Percentiles rank a stretch among this genome's conserved stretches.
Evolutionary conservation across 1,140 invertebrate genomes (phyloP).

Genomic region (Lasioglossum albipes): DNA sequence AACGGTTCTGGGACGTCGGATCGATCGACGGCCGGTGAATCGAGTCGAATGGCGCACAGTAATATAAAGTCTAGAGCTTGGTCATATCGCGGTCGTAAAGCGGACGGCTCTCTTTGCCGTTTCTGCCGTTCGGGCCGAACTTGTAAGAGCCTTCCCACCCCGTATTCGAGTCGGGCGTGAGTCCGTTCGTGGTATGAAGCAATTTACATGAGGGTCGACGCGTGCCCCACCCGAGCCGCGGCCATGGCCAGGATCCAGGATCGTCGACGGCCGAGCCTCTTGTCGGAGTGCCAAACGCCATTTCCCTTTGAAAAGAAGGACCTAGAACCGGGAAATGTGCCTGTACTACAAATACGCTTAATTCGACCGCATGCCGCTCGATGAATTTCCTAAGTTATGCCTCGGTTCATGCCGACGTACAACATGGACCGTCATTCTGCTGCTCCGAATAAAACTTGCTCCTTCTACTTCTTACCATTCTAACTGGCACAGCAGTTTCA

Average conservation of each 20-base stretch:
- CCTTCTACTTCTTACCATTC: too few relatives aligned
- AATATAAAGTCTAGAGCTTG: slow-evolving; percentile 71
- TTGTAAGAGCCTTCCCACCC: slow-evolving; percentile 58
- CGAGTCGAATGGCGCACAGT: slow-evolving; percentile 68
- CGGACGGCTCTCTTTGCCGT: slow-evolving; percentile 65
- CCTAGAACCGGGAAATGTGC: slow-evolving; percentile 27
- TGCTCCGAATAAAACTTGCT: too few relatives aligned
- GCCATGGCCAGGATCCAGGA: slow-evolving; percentile 39
- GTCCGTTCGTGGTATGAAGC: slow-evolving; percentile 61
- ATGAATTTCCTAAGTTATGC: slow-evolving; percentile 16
- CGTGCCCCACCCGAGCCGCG: slow-evolving; percentile 32
- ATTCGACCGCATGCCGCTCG: slow-evolving; percentile 18
- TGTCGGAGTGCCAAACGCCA: slow-evolving; percentile 26
- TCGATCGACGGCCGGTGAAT: slow-evolving; percentile 54
- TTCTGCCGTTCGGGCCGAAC: slow-evolving; percentile 39
- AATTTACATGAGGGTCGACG: slow-evolving; percentile 70
- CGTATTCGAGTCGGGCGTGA: slow-evolving; percentile 58
- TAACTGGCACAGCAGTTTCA: too few relatives aligned
- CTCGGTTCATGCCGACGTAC: not conserved
- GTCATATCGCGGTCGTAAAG: slow-evolving; percentile 73
- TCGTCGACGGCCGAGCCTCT: slow-evolving; percentile 13
- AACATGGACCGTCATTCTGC: too few relatives aligned
- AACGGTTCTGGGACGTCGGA: slow-evolving; percentile 21
- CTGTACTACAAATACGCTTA: slow-evolving; percentile 42
- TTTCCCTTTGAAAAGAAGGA: slow-evolving; percentile 18